Evolutionary conservation across 2,888 invertebrate genomes (phyloP), one percentile per base, ranked within the genome.

Genomic region (Diploptera punctata): DNA sequence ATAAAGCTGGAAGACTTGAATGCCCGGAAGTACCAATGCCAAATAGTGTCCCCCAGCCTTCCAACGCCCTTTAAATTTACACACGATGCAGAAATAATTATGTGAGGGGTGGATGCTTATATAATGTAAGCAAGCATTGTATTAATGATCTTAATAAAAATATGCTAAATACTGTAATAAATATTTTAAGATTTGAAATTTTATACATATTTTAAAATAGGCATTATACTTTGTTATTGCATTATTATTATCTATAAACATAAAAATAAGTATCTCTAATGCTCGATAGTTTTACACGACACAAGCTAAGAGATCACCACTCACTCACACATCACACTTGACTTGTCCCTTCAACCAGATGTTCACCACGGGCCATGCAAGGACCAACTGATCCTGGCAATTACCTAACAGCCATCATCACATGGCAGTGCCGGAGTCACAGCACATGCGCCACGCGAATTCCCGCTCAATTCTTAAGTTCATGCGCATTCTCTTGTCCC

Each of bases 331-430:
- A 57, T n/a, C 24, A n/a, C 57, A 57, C 54, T 19, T 7, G 21
- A 52, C 47, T 47, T 7, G 7, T n/a, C 47, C 47, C 47, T 47
- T 47, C 52, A 18, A 24, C 57, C 29, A 1, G 57, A 29, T 57
- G 57, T 29, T 57, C 57, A 29, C 29, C 57, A 31, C 57, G 29
- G n/a, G 57, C 57, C 57, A 57, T 29, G 57, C 57, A 57, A 18
- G 57, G 31, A 29, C 57, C 57, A 57, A 57, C 57, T 57, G 57
- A 57, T 31, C 57, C 16, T n/a, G 33, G 33, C 33, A 10, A 33
- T 33, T 10, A 57, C 57, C 57, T 57, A 57, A 57, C 57, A 13
- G 57, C 52, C 52, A n/a, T n/a, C 33, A 57, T 57, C 57, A 57
- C 57, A 57, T 57, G 57, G 57, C n/a, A 5, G 29, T 29, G n/a